These are phyloP conservation scores for Meloidogyne chitwoodi DNA, from an alignment of 1,140 invertebrate species.

Conservation along the genomic window DNA sequence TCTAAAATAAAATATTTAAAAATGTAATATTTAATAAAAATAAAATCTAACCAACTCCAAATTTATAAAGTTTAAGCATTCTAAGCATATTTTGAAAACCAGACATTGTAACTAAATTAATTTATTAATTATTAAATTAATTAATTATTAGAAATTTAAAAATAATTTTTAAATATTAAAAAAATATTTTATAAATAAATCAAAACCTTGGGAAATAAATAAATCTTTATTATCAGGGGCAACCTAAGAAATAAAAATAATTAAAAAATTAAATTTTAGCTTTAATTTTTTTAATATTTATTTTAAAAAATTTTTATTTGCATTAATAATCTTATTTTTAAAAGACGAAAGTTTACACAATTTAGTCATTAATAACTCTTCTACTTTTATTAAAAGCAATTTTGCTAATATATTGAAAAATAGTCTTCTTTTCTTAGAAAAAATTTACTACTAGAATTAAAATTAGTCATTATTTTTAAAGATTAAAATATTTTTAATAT, in stretches of 20 bases:
- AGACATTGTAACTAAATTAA: slow-evolving; percentile 66
- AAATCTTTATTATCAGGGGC: slow-evolving; percentile 64
- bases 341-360: slow-evolving; percentile 66
- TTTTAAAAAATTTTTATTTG: slow-evolving; percentile 77
- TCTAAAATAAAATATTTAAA: slow-evolving; percentile 26
- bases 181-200: background rate
- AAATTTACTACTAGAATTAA: too few species aligned
- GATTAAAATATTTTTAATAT: background rate
- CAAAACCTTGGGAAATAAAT: slow-evolving; percentile 65
- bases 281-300: slow-evolving; percentile 82
- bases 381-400: too few species aligned
- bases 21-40: background rate
- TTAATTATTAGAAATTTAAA: too few species aligned
- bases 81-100: slow-evolving; percentile 80
- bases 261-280: slow-evolving; percentile 67
- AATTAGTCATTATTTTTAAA: background rate
- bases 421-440: too few species aligned
- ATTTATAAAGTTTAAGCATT: slow-evolving; percentile 81
- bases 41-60: slow-evolving; percentile 68
- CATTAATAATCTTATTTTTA: slow-evolving; percentile 72
- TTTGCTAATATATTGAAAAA: too few species aligned
- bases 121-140: background rate
- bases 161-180: too few species aligned
- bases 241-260: slow-evolving; percentile 10
- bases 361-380: too few species aligned